phyloP scores from a whole-genome alignment of 2,113 vertebrate genomes.

The Onychostoma macrolepis region DNA sequence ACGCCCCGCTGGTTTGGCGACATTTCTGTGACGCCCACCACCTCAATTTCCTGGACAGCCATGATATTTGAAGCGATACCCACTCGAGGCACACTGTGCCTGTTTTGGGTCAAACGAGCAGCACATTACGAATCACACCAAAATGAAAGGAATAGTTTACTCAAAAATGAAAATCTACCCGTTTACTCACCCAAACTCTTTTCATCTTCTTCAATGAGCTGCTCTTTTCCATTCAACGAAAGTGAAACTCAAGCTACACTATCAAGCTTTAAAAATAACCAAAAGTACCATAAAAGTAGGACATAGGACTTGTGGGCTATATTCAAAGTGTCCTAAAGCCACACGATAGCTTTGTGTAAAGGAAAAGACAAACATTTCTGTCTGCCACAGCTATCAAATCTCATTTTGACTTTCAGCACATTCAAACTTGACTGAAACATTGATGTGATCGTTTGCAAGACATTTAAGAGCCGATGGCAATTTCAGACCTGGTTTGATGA shows the following conservation, averaged over 20 bases:
- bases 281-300: not conserved
- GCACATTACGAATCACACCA: not conserved
- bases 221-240: not conserved
- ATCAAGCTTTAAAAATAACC: not conserved
- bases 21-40: constrained; percentile 41
- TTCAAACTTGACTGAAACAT: not conserved
- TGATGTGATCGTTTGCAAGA: not conserved
- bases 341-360: not conserved
- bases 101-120: not conserved
- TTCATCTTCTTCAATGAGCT: not conserved
- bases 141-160: not conserved
- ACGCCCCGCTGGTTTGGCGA: constrained; percentile 55
- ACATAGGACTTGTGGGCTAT: not conserved
- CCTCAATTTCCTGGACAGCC: constrained; percentile 12
- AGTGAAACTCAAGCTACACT: not conserved
- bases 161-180: not conserved
- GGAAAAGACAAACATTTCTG: not conserved
- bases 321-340: not conserved
- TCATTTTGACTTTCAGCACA: not conserved
- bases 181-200: not conserved
- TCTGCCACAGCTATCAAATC: not conserved
- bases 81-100: not conserved
- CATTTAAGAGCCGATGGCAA: not conserved
- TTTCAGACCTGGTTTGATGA: not conserved
- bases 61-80: constrained; percentile 9